phyloP scores from a whole-genome alignment of 1,140 invertebrate species.

The Copidosoma floridanum region DNA sequence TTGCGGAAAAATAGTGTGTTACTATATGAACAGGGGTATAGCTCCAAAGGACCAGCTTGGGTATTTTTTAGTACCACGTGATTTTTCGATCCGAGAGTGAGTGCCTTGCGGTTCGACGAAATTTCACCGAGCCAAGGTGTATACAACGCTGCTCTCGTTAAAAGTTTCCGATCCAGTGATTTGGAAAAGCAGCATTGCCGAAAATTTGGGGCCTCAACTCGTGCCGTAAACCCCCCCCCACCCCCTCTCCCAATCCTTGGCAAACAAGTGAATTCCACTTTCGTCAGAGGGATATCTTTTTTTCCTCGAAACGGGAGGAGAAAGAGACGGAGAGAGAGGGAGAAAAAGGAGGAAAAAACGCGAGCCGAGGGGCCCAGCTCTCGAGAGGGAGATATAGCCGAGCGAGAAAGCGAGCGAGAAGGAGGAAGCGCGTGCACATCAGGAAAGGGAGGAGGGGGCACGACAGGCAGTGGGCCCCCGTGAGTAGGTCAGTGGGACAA shows the following conservation, averaged over 20 bases:
- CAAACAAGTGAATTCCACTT: slow-evolving; percentile 21
- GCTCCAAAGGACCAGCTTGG: no score
- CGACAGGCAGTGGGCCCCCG: slow-evolving; percentile 16
- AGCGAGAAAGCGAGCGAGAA: background rate
- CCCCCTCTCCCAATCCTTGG: background rate
- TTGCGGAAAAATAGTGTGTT: no score
- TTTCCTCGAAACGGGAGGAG: background rate
- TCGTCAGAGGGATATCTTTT: slow-evolving; percentile 10
- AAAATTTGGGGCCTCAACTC: background rate
- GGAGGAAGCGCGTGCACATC: slow-evolving; percentile 14
- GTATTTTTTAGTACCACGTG: no score
- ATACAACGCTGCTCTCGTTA: no score
- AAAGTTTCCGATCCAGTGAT: no score
- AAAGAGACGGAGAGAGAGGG: background rate
- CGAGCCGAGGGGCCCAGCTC: background rate
- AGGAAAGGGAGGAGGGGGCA: slow-evolving; percentile 15
- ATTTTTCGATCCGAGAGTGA: no score
- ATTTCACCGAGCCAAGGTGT: no score
- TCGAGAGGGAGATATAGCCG: slow-evolving; percentile 1
- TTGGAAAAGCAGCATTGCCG: no score
- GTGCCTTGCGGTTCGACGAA: no score
- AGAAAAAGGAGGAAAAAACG: background rate
- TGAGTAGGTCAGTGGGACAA: slow-evolving; percentile 56
- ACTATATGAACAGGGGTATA: no score
- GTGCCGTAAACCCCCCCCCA: background rate